A percentile compares a stretch with the other conserved stretches of the same genome.
Conservation (phyloP, 2,113 vertebrate genomes). For the Numenius arquata region DNA sequence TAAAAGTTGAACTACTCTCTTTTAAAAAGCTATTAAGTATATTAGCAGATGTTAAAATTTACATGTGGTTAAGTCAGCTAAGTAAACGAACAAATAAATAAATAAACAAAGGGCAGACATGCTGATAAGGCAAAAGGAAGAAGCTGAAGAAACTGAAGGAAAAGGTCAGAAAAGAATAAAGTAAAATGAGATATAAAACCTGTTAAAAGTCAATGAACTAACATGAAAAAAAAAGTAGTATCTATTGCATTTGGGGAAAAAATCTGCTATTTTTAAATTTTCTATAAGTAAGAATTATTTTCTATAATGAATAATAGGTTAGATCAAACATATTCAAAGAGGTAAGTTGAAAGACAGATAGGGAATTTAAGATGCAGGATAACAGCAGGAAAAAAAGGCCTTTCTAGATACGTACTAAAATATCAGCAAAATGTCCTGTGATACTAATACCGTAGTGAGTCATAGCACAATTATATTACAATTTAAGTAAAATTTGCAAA, state of each 20-base stretch:
- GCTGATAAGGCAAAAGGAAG: neutral
- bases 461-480: neutral
- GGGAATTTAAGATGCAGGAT: neutral
- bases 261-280: neutral
- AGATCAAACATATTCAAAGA: neutral
- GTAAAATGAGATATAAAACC: neutral
- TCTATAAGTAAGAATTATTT: neutral
- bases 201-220: neutral
- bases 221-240: neutral
- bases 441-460: neutral
- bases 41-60: neutral
- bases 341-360: neutral
- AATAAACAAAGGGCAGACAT: neutral
- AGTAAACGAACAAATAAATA: too few species aligned
- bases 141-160: neutral
- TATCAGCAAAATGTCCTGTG: neutral
- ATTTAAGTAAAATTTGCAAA: neutral
- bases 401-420: neutral
- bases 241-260: fast-evolving
- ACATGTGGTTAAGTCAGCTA: neutral
- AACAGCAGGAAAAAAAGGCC: neutral
- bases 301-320: neutral
- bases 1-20: neutral
- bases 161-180: neutral
- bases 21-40: neutral